Evolutionary conservation across 2,113 vertebrate species (phyloP).

Genomic region (Chloropsis cyanopogon): DNA sequence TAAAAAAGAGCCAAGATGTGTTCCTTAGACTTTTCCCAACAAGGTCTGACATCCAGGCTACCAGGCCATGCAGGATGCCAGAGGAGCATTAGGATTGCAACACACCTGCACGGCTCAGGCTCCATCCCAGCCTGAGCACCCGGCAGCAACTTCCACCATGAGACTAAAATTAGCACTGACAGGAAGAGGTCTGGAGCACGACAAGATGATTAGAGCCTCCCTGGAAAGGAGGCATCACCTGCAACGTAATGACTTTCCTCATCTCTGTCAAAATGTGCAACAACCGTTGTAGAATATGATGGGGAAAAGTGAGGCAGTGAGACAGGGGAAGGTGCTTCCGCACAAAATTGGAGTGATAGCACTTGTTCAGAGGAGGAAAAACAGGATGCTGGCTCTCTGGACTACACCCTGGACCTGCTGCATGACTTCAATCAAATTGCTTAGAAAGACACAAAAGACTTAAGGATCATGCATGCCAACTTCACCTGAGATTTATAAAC

Average conservation of each 20-base stretch:
- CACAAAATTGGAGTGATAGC: not conserved
- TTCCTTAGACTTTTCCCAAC: not conserved
- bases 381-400: not conserved
- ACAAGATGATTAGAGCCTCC: not conserved
- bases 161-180: not conserved
- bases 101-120: not conserved
- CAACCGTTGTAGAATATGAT: accelerated
- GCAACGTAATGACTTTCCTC: not conserved
- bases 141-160: not conserved
- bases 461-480: accelerated
- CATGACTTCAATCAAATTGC: not conserved
- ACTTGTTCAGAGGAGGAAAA: not conserved
- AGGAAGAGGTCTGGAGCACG: slow-evolving; percentile 16
- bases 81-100: not conserved
- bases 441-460: not conserved
- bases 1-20: not conserved
- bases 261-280: not conserved
- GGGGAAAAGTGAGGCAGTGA: not conserved
- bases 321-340: not conserved
- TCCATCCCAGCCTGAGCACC: not conserved
- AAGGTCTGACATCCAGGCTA: not conserved
- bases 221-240: slow-evolving; percentile 13
- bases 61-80: accelerated
- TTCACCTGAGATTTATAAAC: not conserved
- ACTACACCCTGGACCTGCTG: not conserved